Conservation (phyloP, 2,888 invertebrate species). For the Hirtodrosophila cameraria region DNA sequence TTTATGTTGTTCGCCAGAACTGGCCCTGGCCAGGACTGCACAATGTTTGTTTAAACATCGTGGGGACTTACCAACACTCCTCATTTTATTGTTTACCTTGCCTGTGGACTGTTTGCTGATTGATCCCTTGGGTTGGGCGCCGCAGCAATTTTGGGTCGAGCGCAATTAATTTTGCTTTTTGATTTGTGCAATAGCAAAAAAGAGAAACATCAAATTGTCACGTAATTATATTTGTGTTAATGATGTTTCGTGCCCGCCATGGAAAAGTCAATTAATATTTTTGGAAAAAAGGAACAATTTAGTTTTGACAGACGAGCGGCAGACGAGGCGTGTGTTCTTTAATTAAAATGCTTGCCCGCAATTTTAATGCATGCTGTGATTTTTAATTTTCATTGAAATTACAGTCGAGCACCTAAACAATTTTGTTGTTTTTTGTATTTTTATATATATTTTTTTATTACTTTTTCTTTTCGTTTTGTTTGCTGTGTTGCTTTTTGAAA, state of each 20-base stretch:
- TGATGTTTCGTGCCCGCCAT: slow-evolving; percentile 63
- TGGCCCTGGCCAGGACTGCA: slow-evolving; percentile 5
- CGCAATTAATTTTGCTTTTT: slow-evolving; percentile 65
- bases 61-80: slow-evolving; percentile 49
- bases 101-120: slow-evolving; percentile 69
- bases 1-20: slow-evolving; percentile 3
- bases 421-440: slow-evolving; percentile 1
- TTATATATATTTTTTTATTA: slow-evolving; percentile 2
- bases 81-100: slow-evolving; percentile 72
- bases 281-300: slow-evolving; percentile 53
- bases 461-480: background rate
- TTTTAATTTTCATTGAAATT: slow-evolving; percentile 62
- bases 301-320: slow-evolving; percentile 38
- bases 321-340: slow-evolving; percentile 36
- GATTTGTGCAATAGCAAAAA: slow-evolving; percentile 47
- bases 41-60: slow-evolving; percentile 65
- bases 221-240: slow-evolving; percentile 80
- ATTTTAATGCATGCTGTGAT: slow-evolving; percentile 61
- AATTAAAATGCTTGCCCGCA: slow-evolving; percentile 63
- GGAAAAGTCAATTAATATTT: slow-evolving; percentile 77
- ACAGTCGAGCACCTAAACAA: slow-evolving; percentile 10
- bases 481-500: background rate
- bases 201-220: slow-evolving; percentile 77
- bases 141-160: slow-evolving; percentile 22
- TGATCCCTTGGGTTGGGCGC: slow-evolving; percentile 69